A percentile compares a stretch with the other conserved stretches of the same genome.
Conservation (phyloP, 2,888 invertebrate genomes). For the Hypomecis atomaria region DNA sequence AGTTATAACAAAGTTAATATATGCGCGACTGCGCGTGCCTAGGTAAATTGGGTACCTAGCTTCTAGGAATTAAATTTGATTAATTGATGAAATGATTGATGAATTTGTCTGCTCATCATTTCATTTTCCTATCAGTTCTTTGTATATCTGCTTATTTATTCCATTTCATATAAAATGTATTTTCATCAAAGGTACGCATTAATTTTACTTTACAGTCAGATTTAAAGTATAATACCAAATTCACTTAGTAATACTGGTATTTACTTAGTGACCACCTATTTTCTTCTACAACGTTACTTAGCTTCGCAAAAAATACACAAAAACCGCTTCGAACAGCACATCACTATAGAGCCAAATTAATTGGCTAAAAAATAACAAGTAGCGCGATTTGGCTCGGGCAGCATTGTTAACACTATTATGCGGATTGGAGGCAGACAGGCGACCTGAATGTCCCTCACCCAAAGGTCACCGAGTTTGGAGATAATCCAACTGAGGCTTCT, state of each 20-base stretch:
- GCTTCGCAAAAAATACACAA: neutral
- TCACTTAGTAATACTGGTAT: neutral
- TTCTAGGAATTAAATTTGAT: conserved; percentile 7
- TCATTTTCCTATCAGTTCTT: neutral
- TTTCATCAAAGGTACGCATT: neutral
- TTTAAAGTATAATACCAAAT: neutral
- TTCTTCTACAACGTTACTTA: neutral
- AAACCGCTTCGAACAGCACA: neutral
- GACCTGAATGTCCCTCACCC: conserved; percentile 31
- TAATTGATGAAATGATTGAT: conserved; percentile 8
- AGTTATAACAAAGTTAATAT: neutral
- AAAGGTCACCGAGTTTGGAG: conserved; percentile 35
- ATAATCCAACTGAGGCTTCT: conserved; percentile 33
- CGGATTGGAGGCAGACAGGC: conserved; percentile 23
- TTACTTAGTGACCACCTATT: neutral
- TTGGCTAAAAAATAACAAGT: conserved; percentile 31
- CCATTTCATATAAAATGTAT: neutral
- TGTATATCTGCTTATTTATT: too few relatives aligned
- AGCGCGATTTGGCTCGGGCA: conserved; percentile 30
- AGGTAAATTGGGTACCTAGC: conserved; percentile 1
- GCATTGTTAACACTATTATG: conserved; percentile 34
- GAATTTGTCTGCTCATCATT: neutral
- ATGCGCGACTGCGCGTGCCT: neutral
- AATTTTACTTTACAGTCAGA: too few relatives aligned
- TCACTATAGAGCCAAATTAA: conserved; percentile 12